Evolutionary conservation across 1,140 invertebrate genomes (phyloP).

Genomic region (Diorhabda sublineata): DNA sequence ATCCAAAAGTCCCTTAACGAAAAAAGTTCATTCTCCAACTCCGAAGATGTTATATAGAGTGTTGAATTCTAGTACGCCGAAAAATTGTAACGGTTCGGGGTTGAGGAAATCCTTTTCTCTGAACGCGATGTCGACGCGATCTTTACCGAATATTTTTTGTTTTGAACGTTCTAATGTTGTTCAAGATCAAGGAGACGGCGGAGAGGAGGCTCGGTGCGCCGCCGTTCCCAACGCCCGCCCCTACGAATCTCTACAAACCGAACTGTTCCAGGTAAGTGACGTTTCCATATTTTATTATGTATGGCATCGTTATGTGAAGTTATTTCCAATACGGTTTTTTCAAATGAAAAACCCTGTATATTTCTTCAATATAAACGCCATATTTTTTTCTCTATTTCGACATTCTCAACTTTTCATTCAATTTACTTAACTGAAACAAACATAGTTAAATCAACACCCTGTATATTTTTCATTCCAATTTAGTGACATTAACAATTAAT

Average conservation of each 20-base stretch:
- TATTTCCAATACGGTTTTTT: too few species aligned
- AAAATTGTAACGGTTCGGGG: background rate
- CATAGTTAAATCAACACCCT: too few species aligned
- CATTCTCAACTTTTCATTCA: too few species aligned
- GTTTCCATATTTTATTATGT: background rate
- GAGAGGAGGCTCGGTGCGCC: background rate
- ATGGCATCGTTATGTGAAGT: background rate
- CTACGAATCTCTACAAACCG: conserved; percentile 8
- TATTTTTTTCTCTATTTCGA: too few species aligned
- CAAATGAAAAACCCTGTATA: too few species aligned
- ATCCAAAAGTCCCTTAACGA: conserved; percentile 8
- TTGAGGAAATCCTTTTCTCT: conserved; percentile 2
- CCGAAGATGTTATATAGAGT: background rate
- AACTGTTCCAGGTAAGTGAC: conserved; percentile 13
- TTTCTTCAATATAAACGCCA: too few species aligned
- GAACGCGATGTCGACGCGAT: background rate
- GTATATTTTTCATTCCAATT: too few species aligned
- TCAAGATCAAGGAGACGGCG: conserved; percentile 14
- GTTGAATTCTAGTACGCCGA: conserved; percentile 6
- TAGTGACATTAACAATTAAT: too few species aligned
- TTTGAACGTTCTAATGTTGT: conserved; percentile 13
- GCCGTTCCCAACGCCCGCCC: background rate
- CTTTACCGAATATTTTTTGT: conserved; percentile 8
- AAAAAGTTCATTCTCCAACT: conserved; percentile 4
- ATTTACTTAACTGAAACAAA: too few species aligned